Evolutionary conservation across 2,113 vertebrate genomes (phyloP).

Genomic region (Limanda limanda): DNA sequence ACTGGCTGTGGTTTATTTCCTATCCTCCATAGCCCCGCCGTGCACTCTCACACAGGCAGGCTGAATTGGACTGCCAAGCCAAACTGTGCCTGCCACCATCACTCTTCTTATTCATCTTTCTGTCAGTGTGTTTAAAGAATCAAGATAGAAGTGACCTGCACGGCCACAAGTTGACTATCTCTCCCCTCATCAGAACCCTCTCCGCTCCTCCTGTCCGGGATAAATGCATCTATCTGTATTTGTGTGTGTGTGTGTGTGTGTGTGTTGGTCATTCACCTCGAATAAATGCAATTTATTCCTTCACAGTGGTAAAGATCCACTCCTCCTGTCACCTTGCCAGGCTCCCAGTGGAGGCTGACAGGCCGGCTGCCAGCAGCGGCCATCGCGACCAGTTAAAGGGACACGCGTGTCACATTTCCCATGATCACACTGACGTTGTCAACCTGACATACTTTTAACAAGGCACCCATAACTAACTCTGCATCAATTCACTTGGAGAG

Average conservation of each 20-base stretch:
- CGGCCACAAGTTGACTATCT: constrained; percentile 30
- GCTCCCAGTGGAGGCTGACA: constrained; percentile 71
- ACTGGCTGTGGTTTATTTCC: constrained; percentile 30
- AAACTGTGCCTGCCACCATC: constrained; percentile 40
- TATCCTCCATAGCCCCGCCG: constrained; percentile 21
- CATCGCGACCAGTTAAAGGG: constrained; percentile 75
- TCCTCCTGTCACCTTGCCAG: constrained; percentile 73
- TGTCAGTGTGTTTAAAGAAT: constrained; percentile 56
- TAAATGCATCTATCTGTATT: constrained; percentile 41
- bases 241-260: constrained; percentile 4
- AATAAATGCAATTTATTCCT: constrained; percentile 73
- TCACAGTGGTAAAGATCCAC: constrained; percentile 60
- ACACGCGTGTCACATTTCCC: constrained; percentile 75
- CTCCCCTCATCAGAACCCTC: constrained; percentile 28
- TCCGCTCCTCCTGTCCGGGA: not conserved
- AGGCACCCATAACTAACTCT: constrained; percentile 70
- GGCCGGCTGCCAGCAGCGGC: constrained; percentile 67
- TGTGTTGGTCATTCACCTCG: constrained; percentile 48
- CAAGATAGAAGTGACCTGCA: constrained; percentile 33
- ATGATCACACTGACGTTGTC: constrained; percentile 71
- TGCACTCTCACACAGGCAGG: constrained; percentile 23
- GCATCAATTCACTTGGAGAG: constrained; percentile 43
- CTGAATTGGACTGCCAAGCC: constrained; percentile 39
- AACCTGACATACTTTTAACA: constrained; percentile 74
- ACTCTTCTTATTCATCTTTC: constrained; percentile 59